These are phyloP conservation scores for Emmelina monodactyla DNA, from an alignment of 2,888 invertebrate genomes.

Conservation along the genomic window DNA sequence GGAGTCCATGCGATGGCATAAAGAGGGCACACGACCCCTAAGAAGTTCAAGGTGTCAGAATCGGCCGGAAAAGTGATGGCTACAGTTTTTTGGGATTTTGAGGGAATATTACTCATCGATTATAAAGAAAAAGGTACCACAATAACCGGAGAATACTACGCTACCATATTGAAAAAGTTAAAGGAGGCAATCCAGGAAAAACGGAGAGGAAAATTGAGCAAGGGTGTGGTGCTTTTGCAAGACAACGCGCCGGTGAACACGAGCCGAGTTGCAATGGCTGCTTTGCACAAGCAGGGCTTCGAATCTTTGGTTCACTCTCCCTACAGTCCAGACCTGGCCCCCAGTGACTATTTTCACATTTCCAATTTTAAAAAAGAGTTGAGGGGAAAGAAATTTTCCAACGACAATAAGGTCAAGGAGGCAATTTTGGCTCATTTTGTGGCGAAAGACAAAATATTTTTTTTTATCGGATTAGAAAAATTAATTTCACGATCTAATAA, in stretches of 20 bases:
- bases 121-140: conserved; percentile 9
- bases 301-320: background rate
- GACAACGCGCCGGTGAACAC: conserved; percentile 8
- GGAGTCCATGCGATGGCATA: conserved; percentile 9
- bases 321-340: background rate
- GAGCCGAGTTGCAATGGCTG: conserved; percentile 5
- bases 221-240: too few species aligned
- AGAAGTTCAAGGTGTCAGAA: too few species aligned
- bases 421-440: too few species aligned
- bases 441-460: too few species aligned
- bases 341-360: too few species aligned
- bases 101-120: conserved; percentile 12
- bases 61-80: too few species aligned
- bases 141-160: conserved; percentile 12
- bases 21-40: too few species aligned
- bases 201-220: background rate
- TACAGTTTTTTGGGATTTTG: conserved; percentile 8
- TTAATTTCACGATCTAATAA: too few species aligned
- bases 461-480: too few species aligned
- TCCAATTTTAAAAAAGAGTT: too few species aligned
- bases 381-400: too few species aligned
- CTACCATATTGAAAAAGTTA: conserved; percentile 14
- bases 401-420: too few species aligned
- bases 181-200: conserved; percentile 9
- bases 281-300: background rate